phyloP scores from a whole-genome alignment of 2,113 vertebrate genomes.

The Saguinus imperator region DNA sequence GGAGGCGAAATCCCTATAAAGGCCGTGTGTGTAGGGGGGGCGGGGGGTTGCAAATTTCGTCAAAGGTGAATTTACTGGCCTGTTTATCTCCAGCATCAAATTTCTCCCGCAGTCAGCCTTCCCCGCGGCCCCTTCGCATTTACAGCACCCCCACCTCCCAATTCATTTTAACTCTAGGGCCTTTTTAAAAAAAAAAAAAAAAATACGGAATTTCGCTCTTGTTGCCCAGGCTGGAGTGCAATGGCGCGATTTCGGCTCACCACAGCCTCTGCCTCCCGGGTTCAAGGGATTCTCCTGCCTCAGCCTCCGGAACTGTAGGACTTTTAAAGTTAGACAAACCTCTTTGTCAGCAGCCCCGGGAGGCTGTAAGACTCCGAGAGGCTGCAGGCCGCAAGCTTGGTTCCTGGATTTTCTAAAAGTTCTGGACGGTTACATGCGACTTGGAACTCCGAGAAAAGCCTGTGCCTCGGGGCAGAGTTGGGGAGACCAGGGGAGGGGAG shows the following conservation, averaged over 20 bases:
- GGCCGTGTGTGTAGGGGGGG: no score
- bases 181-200: no score
- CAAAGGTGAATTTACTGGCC: constrained; percentile 70
- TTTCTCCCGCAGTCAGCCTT: constrained; percentile 64
- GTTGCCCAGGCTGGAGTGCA: no score
- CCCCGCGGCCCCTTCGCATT: constrained; percentile 40
- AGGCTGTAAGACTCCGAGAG: constrained; percentile 24
- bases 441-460: constrained; percentile 64
- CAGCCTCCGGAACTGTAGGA: constrained; percentile 29
- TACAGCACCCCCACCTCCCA: constrained; percentile 21
- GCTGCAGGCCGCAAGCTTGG: background rate
- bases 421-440: constrained; percentile 47
- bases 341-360: constrained; percentile 67
- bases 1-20: constrained; percentile 34
- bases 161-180: constrained; percentile 70
- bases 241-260: no score
- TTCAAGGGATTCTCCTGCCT: no score
- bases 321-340: constrained; percentile 77
- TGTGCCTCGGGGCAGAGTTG: constrained; percentile 36
- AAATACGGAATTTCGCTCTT: no score
- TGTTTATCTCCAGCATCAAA: constrained; percentile 77
- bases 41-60: constrained; percentile 48
- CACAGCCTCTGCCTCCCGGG: no score
- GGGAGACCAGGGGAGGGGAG: constrained; percentile 29
- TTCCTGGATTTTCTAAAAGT: constrained; percentile 66